Base-by-base conservation (phyloP, 2,888 invertebrate species). In the Seira sanloemensis region DNA sequence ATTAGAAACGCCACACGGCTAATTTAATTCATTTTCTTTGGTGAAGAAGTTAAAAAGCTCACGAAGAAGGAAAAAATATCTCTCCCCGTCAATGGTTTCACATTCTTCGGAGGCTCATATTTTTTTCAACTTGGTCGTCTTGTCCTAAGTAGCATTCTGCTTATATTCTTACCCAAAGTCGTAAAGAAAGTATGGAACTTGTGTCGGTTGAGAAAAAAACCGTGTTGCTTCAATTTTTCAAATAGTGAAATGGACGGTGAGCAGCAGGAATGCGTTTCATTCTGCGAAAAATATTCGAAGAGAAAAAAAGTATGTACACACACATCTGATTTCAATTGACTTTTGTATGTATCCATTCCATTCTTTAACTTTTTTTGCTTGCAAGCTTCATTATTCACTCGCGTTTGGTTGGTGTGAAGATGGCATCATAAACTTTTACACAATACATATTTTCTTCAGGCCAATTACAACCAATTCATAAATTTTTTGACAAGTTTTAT, bases 1-100 rank as follows among this genome's bases (percentile, higher is more conserved):
- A 81, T 81, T 81, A 81, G 80, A 81, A 81, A 81, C 80, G 75
- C 80, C 80, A 75, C 80, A 81, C 69, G 80, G 75, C 69, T 81
- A 81, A 81, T 81, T 75, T 81, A 75, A 81, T 74, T 81, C 71
- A 81, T 75, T 81, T 37, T 37, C 37, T 37, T 69, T 69, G 71
- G 24, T 65, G 67, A n/a, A n/a, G n/a, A 12, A 37, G 37, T 76
- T 46, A 66, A 65, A 50, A 66, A 18, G 18, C 58, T 37, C 19
- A 1, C 0, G 68, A 4, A 25, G n/a, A 16, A 77, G 23, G 46
- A 58, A 54, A 78, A 46, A 50, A 72, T 54, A 54, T 69, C 25
- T 68, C 75, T 81, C 80, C 74, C 74, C 75, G 71, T 81, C 75
- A 81, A 81, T 81, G 71, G 80, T 71, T 74, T 78, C 2, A 37